Evolutionary conservation across 2,113 vertebrate species (phyloP).

Genomic region (Panthera uncia): DNA sequence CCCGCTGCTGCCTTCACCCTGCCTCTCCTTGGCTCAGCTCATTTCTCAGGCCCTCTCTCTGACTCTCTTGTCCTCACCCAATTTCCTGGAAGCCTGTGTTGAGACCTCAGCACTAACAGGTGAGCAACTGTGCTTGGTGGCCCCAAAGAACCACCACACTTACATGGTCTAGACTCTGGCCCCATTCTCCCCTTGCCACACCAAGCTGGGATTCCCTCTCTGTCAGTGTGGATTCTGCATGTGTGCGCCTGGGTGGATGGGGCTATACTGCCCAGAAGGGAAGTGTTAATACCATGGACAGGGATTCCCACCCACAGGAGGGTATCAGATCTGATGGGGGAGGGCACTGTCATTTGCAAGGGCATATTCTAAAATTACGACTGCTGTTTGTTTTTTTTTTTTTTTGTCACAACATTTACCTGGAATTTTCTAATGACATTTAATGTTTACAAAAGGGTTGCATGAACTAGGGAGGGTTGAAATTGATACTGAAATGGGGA

Average conservation of each 20-base stretch:
- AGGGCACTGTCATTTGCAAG: background rate
- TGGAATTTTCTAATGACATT: conserved; percentile 29
- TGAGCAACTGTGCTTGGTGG: background rate
- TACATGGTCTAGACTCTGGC: background rate
- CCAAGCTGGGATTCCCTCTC: background rate
- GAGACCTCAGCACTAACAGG: background rate
- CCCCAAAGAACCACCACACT: background rate
- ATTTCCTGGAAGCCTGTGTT: background rate
- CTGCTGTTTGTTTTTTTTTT: background rate
- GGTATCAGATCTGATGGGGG: too few species aligned
- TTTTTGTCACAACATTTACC: background rate
- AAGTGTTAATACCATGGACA: background rate
- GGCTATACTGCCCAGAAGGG: background rate
- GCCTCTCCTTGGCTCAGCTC: background rate
- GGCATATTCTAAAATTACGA: background rate
- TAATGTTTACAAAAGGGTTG: background rate
- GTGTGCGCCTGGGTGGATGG: fast-evolving
- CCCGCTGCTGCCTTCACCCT: fast-evolving
- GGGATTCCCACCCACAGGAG: background rate
- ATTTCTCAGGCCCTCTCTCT: background rate
- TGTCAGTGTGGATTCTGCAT: background rate
- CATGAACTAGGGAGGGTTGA: background rate
- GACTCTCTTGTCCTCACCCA: background rate
- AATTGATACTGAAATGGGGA: background rate
- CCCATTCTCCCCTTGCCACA: background rate